phyloP scores from a whole-genome alignment of 2,797 vertebrate genomes.

The Channallabes apus region DNA sequence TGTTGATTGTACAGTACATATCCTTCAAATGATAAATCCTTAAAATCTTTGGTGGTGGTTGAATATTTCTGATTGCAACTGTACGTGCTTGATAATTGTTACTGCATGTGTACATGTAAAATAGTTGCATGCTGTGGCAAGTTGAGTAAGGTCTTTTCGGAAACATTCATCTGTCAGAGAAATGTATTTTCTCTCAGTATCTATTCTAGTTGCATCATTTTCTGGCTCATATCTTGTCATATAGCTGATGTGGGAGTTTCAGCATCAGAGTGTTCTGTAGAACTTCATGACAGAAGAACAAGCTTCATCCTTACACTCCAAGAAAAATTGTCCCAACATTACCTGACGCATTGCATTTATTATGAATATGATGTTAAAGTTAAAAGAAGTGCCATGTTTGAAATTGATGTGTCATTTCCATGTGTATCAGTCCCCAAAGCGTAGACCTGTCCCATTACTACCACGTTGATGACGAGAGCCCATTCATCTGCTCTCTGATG shows the following conservation, averaged over 20 bases:
- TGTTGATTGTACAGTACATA: background rate
- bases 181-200: slow-evolving; percentile 16
- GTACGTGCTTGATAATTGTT: background rate
- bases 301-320: background rate
- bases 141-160: background rate
- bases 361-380: background rate
- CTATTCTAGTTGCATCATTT: slow-evolving; percentile 1
- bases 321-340: background rate
- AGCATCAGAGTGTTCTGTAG: slow-evolving; percentile 1
- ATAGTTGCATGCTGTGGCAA: background rate
- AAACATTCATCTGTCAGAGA: slow-evolving; percentile 5
- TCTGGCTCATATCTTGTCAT: slow-evolving; percentile 15
- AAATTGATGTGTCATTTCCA: slow-evolving; percentile 18
- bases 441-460: slow-evolving; percentile 84
- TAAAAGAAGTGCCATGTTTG: background rate
- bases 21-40: background rate
- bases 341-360: background rate
- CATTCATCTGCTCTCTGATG: slow-evolving; percentile 95
- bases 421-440: slow-evolving; percentile 76
- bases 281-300: background rate
- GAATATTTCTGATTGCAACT: too few relatives aligned
- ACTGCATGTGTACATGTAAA: background rate
- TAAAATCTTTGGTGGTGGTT: too few relatives aligned
- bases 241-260: background rate
- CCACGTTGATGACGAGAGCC: slow-evolving; percentile 93